A percentile compares a stretch with the other conserved stretches of the same genome.
Evolutionary conservation across 2,888 invertebrate genomes (phyloP).

Genomic region (Dasypolia templi): DNA sequence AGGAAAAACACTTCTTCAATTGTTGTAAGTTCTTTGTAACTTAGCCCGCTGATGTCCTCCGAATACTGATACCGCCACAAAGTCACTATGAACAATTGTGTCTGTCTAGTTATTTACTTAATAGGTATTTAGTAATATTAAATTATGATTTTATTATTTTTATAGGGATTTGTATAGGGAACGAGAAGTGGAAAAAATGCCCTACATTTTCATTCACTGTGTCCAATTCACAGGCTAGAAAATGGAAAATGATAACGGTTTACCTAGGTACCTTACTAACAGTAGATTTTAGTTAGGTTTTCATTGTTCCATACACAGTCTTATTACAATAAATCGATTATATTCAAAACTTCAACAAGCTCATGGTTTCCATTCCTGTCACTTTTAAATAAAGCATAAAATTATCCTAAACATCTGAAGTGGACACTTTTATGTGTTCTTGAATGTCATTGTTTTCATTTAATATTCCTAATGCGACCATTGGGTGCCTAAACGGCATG

Average conservation of each 20-base stretch:
- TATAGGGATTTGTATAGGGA: too few species aligned
- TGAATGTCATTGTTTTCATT: constrained; percentile 47
- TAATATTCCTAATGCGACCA: constrained; percentile 48
- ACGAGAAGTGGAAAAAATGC: background rate
- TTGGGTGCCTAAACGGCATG: constrained; percentile 28
- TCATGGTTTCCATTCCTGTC: constrained; percentile 50
- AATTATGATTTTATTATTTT: too few species aligned
- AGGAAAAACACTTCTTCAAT: constrained; percentile 25
- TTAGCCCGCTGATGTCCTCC: background rate
- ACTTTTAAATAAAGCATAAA: constrained; percentile 38
- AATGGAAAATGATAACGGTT: background rate
- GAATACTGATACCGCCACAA: background rate
- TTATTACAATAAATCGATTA: constrained; percentile 24
- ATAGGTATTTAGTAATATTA: background rate
- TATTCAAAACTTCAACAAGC: constrained; percentile 43
- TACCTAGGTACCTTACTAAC: background rate
- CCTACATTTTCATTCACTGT: background rate
- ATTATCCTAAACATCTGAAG: constrained; percentile 43
- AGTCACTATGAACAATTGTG: background rate
- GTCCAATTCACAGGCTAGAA: background rate
- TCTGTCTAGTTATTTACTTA: too few species aligned
- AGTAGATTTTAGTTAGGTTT: background rate
- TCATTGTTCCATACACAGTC: constrained; percentile 21
- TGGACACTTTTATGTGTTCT: constrained; percentile 33
- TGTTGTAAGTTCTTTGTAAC: constrained; percentile 2